These are phyloP conservation scores for Parapristionchus giblindavisi DNA, from an alignment of 2,888 invertebrate species.

Conservation along the genomic window DNA sequence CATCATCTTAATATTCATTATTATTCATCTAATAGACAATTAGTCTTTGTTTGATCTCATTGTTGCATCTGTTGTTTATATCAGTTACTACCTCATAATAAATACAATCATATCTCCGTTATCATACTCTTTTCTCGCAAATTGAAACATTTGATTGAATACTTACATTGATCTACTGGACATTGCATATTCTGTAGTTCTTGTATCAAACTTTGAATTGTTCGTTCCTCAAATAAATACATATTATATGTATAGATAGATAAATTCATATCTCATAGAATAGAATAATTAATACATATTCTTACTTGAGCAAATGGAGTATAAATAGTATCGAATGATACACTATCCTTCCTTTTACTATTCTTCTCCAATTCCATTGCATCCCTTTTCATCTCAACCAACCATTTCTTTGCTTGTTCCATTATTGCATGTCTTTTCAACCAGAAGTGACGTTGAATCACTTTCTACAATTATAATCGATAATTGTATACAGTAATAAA, in stretches of 20 bases:
- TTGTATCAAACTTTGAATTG: slow-evolving; percentile 55
- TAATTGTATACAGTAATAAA: neutral
- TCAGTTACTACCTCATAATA: no score
- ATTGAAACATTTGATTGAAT: no score
- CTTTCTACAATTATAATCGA: slow-evolving; percentile 51
- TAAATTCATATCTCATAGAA: neutral
- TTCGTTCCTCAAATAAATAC: slow-evolving; percentile 50
- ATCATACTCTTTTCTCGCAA: neutral
- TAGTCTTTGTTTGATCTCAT: no score
- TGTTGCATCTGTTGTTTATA: no score
- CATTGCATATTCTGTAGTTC: slow-evolving; percentile 60
- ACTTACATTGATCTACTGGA: slow-evolving; percentile 50
- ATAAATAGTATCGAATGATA: slow-evolving; percentile 55
- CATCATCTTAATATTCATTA: slow-evolving; percentile 19
- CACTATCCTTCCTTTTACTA: slow-evolving; percentile 50
- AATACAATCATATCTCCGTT: no score
- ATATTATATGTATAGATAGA: no score
- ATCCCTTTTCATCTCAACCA: slow-evolving; percentile 52
- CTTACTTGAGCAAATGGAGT: slow-evolving; percentile 54
- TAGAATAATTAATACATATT: neutral
- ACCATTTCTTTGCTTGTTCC: slow-evolving; percentile 58
- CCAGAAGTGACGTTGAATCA: slow-evolving; percentile 68
- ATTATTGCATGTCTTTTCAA: slow-evolving; percentile 64
- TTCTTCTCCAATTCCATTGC: slow-evolving; percentile 47
- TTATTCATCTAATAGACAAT: no score